A percentile compares a stretch with the other conserved stretches of the same genome.
These are phyloP conservation scores for Anomalospiza imberbis DNA, from an alignment of 2,797 vertebrate species.

Conservation along the genomic window DNA sequence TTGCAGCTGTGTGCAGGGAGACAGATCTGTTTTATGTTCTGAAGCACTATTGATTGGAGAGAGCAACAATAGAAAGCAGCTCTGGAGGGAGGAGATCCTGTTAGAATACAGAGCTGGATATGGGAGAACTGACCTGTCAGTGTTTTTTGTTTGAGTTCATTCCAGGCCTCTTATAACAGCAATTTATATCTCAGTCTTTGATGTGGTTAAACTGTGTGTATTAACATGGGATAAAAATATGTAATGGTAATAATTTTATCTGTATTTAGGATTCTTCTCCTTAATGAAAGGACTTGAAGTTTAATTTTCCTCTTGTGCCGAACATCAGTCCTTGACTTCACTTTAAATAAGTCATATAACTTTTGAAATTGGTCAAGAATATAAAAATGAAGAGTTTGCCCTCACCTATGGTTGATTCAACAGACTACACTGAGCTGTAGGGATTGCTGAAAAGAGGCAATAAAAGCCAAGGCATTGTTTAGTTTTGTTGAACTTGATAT, in stretches of 20 bases:
- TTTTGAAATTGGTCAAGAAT: rapidly evolving
- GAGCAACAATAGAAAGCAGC: neutral
- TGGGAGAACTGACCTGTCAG: neutral
- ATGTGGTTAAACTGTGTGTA: neutral
- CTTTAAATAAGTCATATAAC: neutral
- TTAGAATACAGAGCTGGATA: neutral
- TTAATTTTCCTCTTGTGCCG: neutral
- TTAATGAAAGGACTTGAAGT: neutral
- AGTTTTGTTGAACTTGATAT: neutral
- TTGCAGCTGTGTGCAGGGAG: neutral
- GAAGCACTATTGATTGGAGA: neutral
- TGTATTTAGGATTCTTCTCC: neutral
- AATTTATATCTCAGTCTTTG: neutral
- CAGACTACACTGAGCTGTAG: neutral
- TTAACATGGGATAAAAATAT: neutral
- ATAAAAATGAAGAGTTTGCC: neutral
- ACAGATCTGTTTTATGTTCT: neutral
- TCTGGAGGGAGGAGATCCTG: neutral
- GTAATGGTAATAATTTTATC: neutral
- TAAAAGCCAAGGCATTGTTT: neutral
- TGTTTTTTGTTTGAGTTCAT: neutral
- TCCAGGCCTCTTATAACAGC: neutral
- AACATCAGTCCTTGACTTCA: neutral
- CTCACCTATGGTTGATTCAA: neutral
- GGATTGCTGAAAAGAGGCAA: neutral